Evolutionary conservation across 1,140 invertebrate species (phyloP).

Genomic region (Cotesia typhae): DNA sequence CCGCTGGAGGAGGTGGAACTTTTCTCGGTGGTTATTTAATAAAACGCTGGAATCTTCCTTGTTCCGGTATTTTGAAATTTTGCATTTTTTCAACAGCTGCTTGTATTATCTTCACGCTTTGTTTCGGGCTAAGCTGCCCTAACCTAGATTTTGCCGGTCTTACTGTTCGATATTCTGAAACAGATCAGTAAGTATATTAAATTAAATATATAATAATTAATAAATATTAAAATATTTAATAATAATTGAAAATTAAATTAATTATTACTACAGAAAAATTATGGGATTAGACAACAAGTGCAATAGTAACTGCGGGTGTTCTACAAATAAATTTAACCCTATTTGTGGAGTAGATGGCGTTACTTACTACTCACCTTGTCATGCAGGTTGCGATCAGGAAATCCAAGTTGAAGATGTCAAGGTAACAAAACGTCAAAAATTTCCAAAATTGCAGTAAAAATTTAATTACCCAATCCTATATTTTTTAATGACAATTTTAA

Average conservation of each 20-base stretch:
- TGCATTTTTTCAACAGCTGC: slow-evolving; percentile 72
- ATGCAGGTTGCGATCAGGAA: slow-evolving; percentile 77
- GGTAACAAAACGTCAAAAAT: slow-evolving; percentile 31
- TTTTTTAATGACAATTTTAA: too few relatives aligned
- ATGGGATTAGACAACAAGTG: slow-evolving; percentile 65
- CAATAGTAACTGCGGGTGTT: slow-evolving; percentile 74
- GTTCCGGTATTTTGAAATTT: slow-evolving; percentile 79
- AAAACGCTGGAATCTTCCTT: slow-evolving; percentile 76
- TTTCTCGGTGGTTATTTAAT: slow-evolving; percentile 83
- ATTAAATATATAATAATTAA: background rate
- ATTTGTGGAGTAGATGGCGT: slow-evolving; percentile 83
- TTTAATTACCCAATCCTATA: too few relatives aligned
- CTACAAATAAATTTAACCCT: slow-evolving; percentile 68
- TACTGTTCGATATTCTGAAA: slow-evolving; percentile 68
- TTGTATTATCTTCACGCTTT: slow-evolving; percentile 70
- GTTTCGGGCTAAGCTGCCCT: slow-evolving; percentile 79
- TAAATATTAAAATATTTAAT: background rate
- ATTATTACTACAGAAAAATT: slow-evolving; percentile 44
- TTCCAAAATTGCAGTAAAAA: too few relatives aligned
- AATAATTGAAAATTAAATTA: slow-evolving; percentile 1
- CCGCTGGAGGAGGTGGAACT: slow-evolving; percentile 79
- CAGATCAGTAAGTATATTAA: slow-evolving; percentile 59
- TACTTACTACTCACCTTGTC: slow-evolving; percentile 85
- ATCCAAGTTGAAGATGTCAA: slow-evolving; percentile 52
- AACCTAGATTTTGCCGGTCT: slow-evolving; percentile 79